Base-by-base conservation (phyloP, 2,113 vertebrate species). In the Anoura caudifer region DNA sequence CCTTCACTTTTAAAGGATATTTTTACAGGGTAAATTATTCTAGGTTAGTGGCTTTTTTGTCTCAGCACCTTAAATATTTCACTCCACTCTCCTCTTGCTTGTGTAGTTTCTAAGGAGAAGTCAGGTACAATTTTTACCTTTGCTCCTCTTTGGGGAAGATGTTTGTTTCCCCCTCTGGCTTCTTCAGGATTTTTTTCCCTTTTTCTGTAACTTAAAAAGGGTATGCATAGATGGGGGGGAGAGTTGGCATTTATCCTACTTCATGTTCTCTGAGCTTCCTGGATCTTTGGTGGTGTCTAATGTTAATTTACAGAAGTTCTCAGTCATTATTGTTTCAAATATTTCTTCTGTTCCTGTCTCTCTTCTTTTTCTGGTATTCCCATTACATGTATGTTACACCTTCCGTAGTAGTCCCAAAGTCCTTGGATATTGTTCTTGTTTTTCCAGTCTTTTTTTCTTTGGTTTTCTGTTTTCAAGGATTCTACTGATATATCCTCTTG, bases 61-160 rank as follows among this genome's bases (percentile, higher is more conserved):
- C 93, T 94, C 47, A 77, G 69, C 11, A 59, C 14, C 50, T 94
- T 90, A 90, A 94, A 76, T 81, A 81, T 81, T 72, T 63, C 75
- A 63, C 4, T n/a, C 52, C 41, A 80, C 28, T 61, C n/a, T 87
- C 36, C 56, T 82, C 52, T 87, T 72, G 19, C n/a, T 59, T 70
- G 24, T 7, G 20, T 93, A 19, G 54, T 81, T 94, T 87, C 84
- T 87, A 41, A 61, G 65, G 52, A 54, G 20, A 87, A 87, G 65
- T 65, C 65, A 87, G 65, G n/a, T 43, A 81, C 9, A 76, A 76
- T 75, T 77, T 38, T 54, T 76, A 61, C 24, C 41, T 81, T 50
- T 94, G 33, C 19, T 85, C 15, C 50, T 70, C 41, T 84, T 41
- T 19, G 84, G 33, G 38, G 14, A 54, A 84, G 59, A 31, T 33